phyloP scores from a whole-genome alignment of 2,888 invertebrate genomes.

The Dasypolia templi region DNA sequence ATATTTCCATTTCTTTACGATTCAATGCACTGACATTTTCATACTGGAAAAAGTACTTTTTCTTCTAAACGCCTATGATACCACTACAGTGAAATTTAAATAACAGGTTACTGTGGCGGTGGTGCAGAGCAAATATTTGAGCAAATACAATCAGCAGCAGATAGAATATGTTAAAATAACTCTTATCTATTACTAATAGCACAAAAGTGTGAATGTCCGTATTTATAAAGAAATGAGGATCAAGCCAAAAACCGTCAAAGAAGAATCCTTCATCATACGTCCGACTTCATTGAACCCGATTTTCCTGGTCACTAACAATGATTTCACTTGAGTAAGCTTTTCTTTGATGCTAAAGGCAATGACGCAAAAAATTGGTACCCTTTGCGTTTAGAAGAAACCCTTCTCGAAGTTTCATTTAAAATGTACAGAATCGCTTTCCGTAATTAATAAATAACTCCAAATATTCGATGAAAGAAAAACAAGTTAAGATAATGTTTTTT shows the following conservation, averaged over 20 bases:
- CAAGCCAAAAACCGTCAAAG: background rate
- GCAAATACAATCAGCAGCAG: slow-evolving; percentile 13
- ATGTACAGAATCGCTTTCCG: too few relatives aligned
- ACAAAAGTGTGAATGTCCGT: slow-evolving; percentile 3
- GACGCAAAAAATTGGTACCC: slow-evolving; percentile 25
- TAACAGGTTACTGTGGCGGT: slow-evolving; percentile 36
- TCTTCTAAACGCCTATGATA: background rate
- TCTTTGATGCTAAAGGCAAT: slow-evolving; percentile 27
- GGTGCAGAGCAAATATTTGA: slow-evolving; percentile 29
- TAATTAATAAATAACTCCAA: too few relatives aligned
- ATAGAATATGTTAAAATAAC: slow-evolving; percentile 33
- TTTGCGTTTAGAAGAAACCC: background rate
- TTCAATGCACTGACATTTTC: background rate
- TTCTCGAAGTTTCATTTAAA: background rate
- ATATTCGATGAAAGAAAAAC: too few relatives aligned
- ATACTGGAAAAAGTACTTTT: background rate
- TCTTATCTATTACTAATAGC: slow-evolving; percentile 7
- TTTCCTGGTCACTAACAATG: slow-evolving; percentile 45
- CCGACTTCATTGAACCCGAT: slow-evolving; percentile 43
- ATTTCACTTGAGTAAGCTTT: slow-evolving; percentile 41
- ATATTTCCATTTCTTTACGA: background rate
- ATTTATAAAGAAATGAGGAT: slow-evolving; percentile 1
- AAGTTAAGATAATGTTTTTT: too few relatives aligned
- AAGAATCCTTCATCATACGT: slow-evolving; percentile 40
- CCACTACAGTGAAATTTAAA: background rate